Base-by-base conservation (phyloP, 2,888 invertebrate species). In the Pseudanteris insignis region DNA sequence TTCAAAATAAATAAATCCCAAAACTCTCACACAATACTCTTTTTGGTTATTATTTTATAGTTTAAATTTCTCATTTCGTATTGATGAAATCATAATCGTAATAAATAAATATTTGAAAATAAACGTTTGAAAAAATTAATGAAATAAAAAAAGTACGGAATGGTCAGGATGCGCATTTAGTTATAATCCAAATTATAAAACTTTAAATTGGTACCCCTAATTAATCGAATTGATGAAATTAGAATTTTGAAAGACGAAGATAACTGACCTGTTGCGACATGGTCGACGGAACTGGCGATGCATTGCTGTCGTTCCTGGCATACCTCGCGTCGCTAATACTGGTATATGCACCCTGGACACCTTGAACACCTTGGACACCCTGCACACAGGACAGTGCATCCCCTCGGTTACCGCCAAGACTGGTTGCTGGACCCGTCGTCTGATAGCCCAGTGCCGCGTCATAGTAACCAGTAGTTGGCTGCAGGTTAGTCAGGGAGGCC, bases 211-310 rank as follows among this genome's bases (percentile, higher is more conserved):
- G n/a, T n/a, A n/a, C n/a, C n/a, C n/a, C n/a, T n/a, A n/a, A n/a
- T n/a, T n/a, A n/a, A n/a, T n/a, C n/a, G n/a, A n/a, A n/a, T n/a
- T n/a, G n/a, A n/a, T n/a, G n/a, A n/a, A n/a, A n/a, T 18, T 18
- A 18, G 18, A 18, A 18, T 18, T 18, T 14, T 40, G 10, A 50
- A 33, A 40, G 40, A 41, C 40, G 40, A 47, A 43, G 41, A 8
- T 58, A 29, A 63, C 73, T 71, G 64, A 83, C 83, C 82, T 88
- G 88, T 77, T 88, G 89, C 40, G 88, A 87, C 78, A 89, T 84
- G 68, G 89, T 89, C 67, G 89, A 88, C 50, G 89, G 89, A 68
- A 90, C 90, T 34, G 91, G 90, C 66, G 90, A 90, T 70, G 90
- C 88, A 78, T 90, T 90, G 82, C 89, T 90, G 80, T 90, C 90